phyloP scores from a whole-genome alignment of 1,140 invertebrate genomes.

The Drosophila oshimai region DNA sequence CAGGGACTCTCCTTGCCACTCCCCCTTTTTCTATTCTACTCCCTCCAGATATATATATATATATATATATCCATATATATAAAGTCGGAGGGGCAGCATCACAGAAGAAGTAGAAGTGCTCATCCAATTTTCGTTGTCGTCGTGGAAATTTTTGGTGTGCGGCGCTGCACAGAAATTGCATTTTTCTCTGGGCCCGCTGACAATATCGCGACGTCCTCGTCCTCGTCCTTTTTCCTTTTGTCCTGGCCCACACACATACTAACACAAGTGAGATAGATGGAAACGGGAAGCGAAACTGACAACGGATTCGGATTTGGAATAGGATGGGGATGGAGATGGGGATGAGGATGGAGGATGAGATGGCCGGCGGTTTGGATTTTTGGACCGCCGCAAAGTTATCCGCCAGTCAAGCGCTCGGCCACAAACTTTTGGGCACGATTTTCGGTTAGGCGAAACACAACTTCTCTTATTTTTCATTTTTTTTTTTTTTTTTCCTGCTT shows the following conservation, averaged over 20 bases:
- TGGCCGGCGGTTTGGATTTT: constrained; percentile 20
- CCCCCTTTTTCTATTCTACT: background rate
- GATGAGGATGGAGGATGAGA: constrained; percentile 3
- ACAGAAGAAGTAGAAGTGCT: constrained; percentile 38
- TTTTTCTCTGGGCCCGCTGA: constrained; percentile 55
- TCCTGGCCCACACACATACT: constrained; percentile 12
- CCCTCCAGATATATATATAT: background rate
- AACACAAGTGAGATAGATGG: constrained; percentile 27
- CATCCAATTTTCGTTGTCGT: constrained; percentile 77
- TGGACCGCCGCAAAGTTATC: constrained; percentile 37
- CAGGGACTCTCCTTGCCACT: constrained; percentile 41
- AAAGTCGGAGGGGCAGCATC: constrained; percentile 1
- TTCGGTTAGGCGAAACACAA: constrained; percentile 48
- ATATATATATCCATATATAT: background rate
- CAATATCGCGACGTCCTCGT: constrained; percentile 68
- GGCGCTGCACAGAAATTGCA: constrained; percentile 71
- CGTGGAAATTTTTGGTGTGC: constrained; percentile 65
- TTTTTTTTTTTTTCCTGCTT: constrained; percentile 3
- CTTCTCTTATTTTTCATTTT: constrained; percentile 6
- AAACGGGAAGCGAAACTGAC: constrained; percentile 48
- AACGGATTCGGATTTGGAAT: constrained; percentile 34
- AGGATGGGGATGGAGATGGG: constrained; percentile 14
- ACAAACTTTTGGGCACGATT: constrained; percentile 61
- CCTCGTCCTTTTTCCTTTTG: constrained; percentile 65
- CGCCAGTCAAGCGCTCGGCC: constrained; percentile 51